Evolutionary conservation across 1,140 invertebrate genomes (phyloP).

Genomic region (Forficula auricularia): DNA sequence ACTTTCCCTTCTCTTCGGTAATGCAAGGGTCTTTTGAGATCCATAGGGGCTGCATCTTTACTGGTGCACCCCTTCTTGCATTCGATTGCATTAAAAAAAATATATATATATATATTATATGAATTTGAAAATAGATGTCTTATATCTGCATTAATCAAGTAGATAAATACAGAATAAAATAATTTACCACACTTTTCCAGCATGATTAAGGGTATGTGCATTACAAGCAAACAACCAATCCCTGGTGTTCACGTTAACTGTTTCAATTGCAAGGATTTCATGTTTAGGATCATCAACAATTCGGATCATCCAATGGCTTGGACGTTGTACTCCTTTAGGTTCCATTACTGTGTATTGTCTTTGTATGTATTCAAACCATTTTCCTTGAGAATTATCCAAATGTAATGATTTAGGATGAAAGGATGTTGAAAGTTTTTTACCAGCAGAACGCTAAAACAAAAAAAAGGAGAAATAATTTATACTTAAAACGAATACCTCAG

Average conservation of each 20-base stretch:
- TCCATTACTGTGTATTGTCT: conserved; percentile 24
- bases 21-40: too few species aligned
- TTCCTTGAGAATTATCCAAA: conserved; percentile 17
- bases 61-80: too few species aligned
- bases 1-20: too few species aligned
- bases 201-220: conserved; percentile 25
- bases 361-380: conserved; percentile 31
- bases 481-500: too few species aligned
- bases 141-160: too few species aligned
- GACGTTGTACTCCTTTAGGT: conserved; percentile 16
- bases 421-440: conserved; percentile 12
- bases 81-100: too few species aligned
- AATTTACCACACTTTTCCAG: conserved; percentile 38
- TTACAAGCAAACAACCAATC: conserved; percentile 59
- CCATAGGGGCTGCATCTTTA: too few species aligned
- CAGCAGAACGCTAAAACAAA: conserved; percentile 14
- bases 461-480: conserved; percentile 8
- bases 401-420: conserved; percentile 8
- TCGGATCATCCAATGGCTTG: conserved; percentile 39
- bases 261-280: conserved; percentile 35
- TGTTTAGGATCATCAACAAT: conserved; percentile 31
- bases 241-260: conserved; percentile 38
- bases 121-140: too few species aligned
- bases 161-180: too few species aligned
- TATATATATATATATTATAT: too few species aligned